A percentile compares a stretch with the other conserved stretches of the same genome.
Evolutionary conservation across 2,888 invertebrate genomes (phyloP).

Genomic region (Drosophila merina): DNA sequence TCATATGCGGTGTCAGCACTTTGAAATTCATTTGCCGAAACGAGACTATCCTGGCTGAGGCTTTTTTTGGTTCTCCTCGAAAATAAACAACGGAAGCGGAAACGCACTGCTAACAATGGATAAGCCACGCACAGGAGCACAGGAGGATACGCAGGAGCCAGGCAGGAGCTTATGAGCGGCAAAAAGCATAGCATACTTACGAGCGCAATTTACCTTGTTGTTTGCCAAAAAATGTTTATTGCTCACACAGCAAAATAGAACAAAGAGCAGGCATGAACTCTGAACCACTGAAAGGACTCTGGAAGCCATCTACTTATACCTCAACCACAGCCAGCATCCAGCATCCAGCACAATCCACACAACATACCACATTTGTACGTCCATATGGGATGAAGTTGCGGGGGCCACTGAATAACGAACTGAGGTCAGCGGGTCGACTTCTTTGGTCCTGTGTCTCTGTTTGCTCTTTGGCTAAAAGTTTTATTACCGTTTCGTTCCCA

Average conservation of each 20-base stretch:
- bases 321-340: conserved; percentile 6
- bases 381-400: conserved; percentile 25
- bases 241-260: conserved; percentile 45
- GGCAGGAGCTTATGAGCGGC: conserved; percentile 20
- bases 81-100: conserved; percentile 45
- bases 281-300: conserved; percentile 1
- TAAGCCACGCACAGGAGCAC: conserved; percentile 25
- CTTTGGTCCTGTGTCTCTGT: conserved; percentile 24
- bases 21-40: conserved; percentile 74
- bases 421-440: conserved; percentile 60
- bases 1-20: conserved; percentile 67
- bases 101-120: conserved; percentile 29
- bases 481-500: conserved; percentile 70
- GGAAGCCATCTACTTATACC: conserved; percentile 19
- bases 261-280: conserved; percentile 15
- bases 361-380: conserved; percentile 14
- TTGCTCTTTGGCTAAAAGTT: conserved; percentile 66
- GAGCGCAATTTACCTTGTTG: conserved; percentile 64
- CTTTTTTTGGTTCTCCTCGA: not conserved
- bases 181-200: conserved; percentile 74
- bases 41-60: conserved; percentile 1
- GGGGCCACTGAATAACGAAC: conserved; percentile 60
- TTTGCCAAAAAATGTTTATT: conserved; percentile 67
- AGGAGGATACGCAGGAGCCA: not conserved
- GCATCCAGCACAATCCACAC: no score